phyloP scores from a whole-genome alignment of 2,888 invertebrate species.

The Melinaea marsaeus region DNA sequence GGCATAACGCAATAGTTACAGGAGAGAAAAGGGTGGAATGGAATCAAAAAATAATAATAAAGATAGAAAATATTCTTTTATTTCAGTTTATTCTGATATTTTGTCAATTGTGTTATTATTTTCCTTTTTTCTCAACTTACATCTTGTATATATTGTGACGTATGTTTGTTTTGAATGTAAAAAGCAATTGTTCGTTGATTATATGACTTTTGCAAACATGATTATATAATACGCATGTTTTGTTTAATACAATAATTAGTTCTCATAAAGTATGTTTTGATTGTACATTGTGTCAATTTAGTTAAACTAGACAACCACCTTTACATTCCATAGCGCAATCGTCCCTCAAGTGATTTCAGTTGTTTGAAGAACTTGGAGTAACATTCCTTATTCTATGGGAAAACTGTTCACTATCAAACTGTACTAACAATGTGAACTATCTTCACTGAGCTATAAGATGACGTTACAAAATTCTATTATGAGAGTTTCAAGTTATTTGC shows the following conservation, averaged over 20 bases:
- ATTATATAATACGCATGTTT: too few relatives aligned
- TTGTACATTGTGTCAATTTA: too few relatives aligned
- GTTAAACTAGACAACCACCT: too few relatives aligned
- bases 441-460: conserved; percentile 52
- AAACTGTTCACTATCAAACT: conserved; percentile 20
- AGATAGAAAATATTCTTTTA: conserved; percentile 19
- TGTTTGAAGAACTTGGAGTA: too few relatives aligned
- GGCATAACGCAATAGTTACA: conserved; percentile 24
- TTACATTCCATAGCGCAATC: too few relatives aligned
- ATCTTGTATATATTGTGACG: too few relatives aligned
- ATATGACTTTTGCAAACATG: too few relatives aligned
- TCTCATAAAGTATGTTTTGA: too few relatives aligned
- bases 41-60: conserved; percentile 28
- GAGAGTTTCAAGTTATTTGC: conserved; percentile 60
- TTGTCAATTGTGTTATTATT: neutral
- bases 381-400: conserved; percentile 4
- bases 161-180: too few relatives aligned
- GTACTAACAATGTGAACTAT: conserved; percentile 47
- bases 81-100: neutral
- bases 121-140: neutral
- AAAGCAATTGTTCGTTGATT: too few relatives aligned
- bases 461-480: conserved; percentile 59
- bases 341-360: too few relatives aligned
- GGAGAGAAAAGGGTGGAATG: conserved; percentile 21
- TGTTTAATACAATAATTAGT: too few relatives aligned